Base-by-base conservation (phyloP, 2,113 vertebrate species). In the Gopherus flavomarginatus region DNA sequence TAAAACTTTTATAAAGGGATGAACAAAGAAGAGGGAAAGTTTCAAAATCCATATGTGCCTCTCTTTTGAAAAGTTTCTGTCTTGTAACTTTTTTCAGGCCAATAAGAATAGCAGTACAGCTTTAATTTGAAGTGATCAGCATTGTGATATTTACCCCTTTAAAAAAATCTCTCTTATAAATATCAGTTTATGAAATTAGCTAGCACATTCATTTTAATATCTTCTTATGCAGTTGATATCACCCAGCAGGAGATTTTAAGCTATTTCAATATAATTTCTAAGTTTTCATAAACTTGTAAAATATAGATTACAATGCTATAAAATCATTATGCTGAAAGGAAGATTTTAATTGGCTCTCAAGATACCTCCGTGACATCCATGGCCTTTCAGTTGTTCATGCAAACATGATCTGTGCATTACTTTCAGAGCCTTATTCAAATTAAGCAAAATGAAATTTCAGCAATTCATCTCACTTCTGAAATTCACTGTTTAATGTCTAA, bases 301-400 rank as follows among this genome's bases (percentile, higher is more conserved):
- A 81, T 24, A 10, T 77, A 52, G 54, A 62, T 88, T 91, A 82
- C 90, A 87, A 88, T 49, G 24, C 14, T 49, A 49, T 49, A 49
- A 49, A 49, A 49, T 49, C 47, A 49, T 47, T 47, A 47, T 49
- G 10, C 47, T 49, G 47, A 49, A 49, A 49, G 10, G 47, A 49
- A 87, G 80, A n/a, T 96, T 69, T 96, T 97, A 96, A 98, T 90
- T 98, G 95, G 78, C 96, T 96, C 93, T 96, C 89, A 87, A 85
- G 92, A 87, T 83, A 75, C 85, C 81, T 92, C 89, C 89, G 56
- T 95, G 97, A 95, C 83, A 96, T 94, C 94, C 78, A 65, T 27
- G 79, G 38, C 59, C 87, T 97, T 85, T 53, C 89, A 53, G 16
- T 81, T 96, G 42, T 87, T 91, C 88, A 75, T 29, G 78, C 78